Evolutionary conservation across 2,797 vertebrate genomes (phyloP), one percentile per base, ranked within the genome.

Genomic region (Urophycis tenuis): DNA sequence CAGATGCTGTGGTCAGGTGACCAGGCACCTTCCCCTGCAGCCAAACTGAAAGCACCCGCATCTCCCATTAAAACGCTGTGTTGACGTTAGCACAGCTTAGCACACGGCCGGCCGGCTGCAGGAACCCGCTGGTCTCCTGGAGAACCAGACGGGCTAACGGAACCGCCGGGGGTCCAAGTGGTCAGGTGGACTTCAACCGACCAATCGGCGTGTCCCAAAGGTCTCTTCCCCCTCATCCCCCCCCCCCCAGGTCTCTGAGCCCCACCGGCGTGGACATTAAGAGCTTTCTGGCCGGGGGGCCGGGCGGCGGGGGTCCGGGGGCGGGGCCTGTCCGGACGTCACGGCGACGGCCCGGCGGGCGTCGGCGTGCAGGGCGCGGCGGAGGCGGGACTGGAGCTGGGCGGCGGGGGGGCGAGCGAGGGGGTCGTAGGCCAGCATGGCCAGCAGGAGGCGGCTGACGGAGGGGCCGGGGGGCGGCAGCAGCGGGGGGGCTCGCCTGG

Each of bases 351-450:
- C 49, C 49, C 88, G 87, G 85, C 71, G 70, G 90, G 87, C 87
- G 85, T 87, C 86, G 78, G 89, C 71, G 78, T 75, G 71, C 69
- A 88, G 83, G 77, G 92, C 91, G 0, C 74, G 73, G 4, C 34
- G 25, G 78, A 94, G 83, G 35, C 88, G 81, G 76, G 78, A 80
- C 81, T 92, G 89, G 22, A 94, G 91, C 80, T 90, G 90, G 76
- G 82, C 80, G 0, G 92, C 92, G 0, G 80, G 84, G 25, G 92
- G 86, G 30, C 89, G 87, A 30, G 89, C 85, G 5, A 88, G 90
- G 0, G 92, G 92, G 81, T 93, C 79, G 5, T 88, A 88, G 60
- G 93, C 88, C 2, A 93, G 81, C 92, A 91, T 92, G 41, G 92
- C 87, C 0, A 74, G 83, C 35, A 94, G 90, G 82, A 94, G 91